Conservation (phyloP, 1,140 invertebrate genomes). For the Zophobas morio region DNA sequence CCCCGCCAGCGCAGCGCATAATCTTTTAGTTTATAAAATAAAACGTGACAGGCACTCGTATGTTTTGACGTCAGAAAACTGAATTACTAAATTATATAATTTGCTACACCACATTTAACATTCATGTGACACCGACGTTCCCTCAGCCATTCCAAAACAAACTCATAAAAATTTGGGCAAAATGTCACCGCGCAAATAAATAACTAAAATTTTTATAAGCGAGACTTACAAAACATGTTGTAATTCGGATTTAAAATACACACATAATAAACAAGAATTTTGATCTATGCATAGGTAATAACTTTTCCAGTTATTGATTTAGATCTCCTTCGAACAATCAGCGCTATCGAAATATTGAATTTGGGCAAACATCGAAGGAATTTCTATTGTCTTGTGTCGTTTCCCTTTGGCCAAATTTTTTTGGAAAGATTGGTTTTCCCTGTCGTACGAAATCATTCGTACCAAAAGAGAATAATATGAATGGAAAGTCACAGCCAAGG, state of each 20-base stretch:
- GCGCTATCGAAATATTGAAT: neutral
- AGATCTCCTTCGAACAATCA: neutral
- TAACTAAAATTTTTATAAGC: constrained; percentile 31
- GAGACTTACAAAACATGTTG: constrained; percentile 1
- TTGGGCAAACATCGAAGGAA: constrained; percentile 19
- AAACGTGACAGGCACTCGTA: too few species aligned
- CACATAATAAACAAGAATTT: too few species aligned
- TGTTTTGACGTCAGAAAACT: too few species aligned
- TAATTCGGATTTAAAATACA: too few species aligned
- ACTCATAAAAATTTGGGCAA: constrained; percentile 53
- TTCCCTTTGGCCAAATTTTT: constrained; percentile 4
- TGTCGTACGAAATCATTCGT: neutral
- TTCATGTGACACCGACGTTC: too few species aligned
- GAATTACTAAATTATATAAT: too few species aligned
- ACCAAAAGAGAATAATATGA: constrained; percentile 50
- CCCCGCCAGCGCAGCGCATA: too few species aligned
- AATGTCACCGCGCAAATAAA: constrained; percentile 55
- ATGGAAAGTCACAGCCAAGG: constrained; percentile 67
- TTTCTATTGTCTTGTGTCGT: constrained; percentile 3
- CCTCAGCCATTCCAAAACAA: constrained; percentile 28
- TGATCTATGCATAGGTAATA: too few species aligned
- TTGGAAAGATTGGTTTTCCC: constrained; percentile 26
- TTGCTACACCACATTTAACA: too few species aligned
- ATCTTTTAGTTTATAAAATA: too few species aligned
- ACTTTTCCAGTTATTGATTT: neutral